phyloP scores from a whole-genome alignment of 2,113 vertebrate species.

The Acrocephalus kingi region DNA sequence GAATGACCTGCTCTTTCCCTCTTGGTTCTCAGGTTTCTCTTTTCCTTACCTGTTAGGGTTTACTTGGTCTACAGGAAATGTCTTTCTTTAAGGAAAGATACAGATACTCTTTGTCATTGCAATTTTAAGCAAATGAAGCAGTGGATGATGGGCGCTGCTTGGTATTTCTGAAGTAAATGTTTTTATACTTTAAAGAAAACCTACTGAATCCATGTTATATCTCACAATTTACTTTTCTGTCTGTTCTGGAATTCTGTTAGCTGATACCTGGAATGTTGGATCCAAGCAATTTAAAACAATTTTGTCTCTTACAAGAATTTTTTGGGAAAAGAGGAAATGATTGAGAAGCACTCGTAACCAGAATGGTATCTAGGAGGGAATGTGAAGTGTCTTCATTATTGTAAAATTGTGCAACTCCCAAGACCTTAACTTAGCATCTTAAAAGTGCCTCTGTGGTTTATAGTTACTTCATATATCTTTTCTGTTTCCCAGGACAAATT shows the following conservation, averaged over 20 bases:
- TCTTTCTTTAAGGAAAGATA: conserved; percentile 3
- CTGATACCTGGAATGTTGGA: not conserved
- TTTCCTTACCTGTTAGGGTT: not conserved
- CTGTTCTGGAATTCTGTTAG: not conserved
- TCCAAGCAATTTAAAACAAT: not conserved
- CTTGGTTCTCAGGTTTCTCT: conserved; percentile 28
- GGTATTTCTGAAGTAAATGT: conserved; percentile 21
- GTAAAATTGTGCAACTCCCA: not conserved
- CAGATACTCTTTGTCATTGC: not conserved
- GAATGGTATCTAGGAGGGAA: not conserved
- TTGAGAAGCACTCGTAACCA: not conserved
- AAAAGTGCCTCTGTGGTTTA: not conserved
- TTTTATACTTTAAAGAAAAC: not conserved
- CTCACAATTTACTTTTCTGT: not conserved
- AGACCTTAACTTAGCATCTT: not conserved
- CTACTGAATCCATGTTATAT: not conserved
- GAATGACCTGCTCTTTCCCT: not conserved
- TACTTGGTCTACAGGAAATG: not conserved
- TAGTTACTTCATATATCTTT: not conserved
- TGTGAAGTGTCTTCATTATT: not conserved
- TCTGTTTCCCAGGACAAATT: not conserved
- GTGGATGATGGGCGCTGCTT: not conserved
- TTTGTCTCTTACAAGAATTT: not conserved
- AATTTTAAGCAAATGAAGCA: conserved; percentile 12
- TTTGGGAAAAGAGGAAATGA: not conserved